Base-by-base conservation (phyloP, 2,888 invertebrate genomes). In the Diarsia brunnea region DNA sequence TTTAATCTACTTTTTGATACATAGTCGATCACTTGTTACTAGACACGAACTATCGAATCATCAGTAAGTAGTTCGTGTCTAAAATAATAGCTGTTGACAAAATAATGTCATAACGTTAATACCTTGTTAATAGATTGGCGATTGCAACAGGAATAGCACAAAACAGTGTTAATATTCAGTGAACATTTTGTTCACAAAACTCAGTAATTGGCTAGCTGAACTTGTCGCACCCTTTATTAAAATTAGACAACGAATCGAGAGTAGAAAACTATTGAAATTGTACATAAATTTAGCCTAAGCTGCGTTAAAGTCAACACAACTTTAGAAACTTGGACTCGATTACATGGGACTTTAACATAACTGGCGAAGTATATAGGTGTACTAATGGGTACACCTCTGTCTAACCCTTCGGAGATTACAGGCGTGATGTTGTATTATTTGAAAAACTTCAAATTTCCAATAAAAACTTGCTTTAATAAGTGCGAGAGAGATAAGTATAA, bases 181-280 rank as follows among this genome's bases (percentile, higher is more conserved):
- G 4, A 49, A 63, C 61, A 82, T 63, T 77, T 14, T 45, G 53
- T 51, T 45, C 21, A 72, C 82, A 69, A 69, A 82, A 69, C 58
- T 69, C 82, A 21, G 58, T 82, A 77, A 82, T 82, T 85, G 86
- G 69, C 31, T 8, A 12, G 38, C 51, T 69, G 61, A 49, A 63
- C 38, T 24, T 61, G 84, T 67, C 66, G 19, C 83, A 63, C 45
- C 78, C 31, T 65, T 47, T 77, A 72, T 82, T 85, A 51, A 66
- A 77, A 86, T 72, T 58, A 77, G 84, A 86, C 69, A 82, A 63
- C 63, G 47, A 67, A 63, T 69, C 5, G 12, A 38, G 12, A 24
- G 21, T 14, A 55, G 14, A 55, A 55, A 69, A 27, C 49, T 4
- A 70, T 66, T 71, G 11, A 65, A 82, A 43, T 77, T 21, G 16